Percentiles rank a stretch among this genome's conserved stretches.
Conservation (phyloP, 2,113 vertebrate genomes). For the Gavialis gangeticus region DNA sequence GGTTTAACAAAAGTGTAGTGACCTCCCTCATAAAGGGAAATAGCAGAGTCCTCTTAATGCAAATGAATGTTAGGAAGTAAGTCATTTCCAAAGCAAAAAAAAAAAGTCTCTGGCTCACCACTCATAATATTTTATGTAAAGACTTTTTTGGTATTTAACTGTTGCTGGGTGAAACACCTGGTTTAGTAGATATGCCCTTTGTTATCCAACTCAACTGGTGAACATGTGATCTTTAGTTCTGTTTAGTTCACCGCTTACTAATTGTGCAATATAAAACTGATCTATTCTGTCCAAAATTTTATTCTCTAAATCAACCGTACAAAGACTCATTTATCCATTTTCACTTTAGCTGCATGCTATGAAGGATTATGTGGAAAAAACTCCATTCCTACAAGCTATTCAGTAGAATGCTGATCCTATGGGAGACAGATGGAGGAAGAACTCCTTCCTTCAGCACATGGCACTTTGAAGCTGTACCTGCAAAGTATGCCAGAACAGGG, state of each 20-base stretch:
- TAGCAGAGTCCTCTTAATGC: background rate
- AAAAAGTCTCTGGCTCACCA: no score
- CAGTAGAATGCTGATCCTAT: background rate
- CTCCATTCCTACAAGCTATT: no score
- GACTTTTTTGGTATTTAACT: background rate
- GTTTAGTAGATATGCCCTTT: background rate
- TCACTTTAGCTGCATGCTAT: no score
- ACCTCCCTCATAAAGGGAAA: background rate
- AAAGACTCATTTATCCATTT: background rate
- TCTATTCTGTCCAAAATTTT: background rate
- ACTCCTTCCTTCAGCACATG: accelerated
- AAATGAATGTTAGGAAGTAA: background rate
- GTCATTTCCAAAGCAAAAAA: background rate
- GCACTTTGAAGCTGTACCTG: background rate
- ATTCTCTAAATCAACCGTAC: background rate
- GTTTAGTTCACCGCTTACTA: background rate
- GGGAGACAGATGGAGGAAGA: background rate
- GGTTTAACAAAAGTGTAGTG: background rate
- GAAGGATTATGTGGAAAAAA: no score
- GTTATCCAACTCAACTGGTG: background rate
- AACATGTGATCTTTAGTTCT: background rate
- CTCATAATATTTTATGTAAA: background rate
- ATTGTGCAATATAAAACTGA: background rate
- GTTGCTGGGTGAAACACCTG: background rate
- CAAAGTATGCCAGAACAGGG: background rate